A percentile compares a stretch with the other conserved stretches of the same genome.
phyloP scores from a whole-genome alignment of 2,888 invertebrate genomes.

The Cantharis flavilabris region DNA sequence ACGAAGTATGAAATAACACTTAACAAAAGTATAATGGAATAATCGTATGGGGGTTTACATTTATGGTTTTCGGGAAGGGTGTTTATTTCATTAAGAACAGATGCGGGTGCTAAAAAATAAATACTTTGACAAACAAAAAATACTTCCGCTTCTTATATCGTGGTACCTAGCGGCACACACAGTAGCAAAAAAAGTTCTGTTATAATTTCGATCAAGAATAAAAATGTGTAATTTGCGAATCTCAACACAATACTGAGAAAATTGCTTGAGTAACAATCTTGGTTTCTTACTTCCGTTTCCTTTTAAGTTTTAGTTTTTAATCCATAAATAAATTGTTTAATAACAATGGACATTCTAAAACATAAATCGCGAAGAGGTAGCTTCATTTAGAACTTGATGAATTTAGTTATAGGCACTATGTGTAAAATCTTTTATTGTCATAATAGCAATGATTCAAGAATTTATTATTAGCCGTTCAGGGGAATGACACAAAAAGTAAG shows the following conservation, averaged over 20 bases:
- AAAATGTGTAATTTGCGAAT: neutral
- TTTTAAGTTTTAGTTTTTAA: neutral
- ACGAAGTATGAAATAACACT: neutral
- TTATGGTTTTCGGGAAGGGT: slow-evolving; percentile 8
- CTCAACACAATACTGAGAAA: neutral
- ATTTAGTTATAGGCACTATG: neutral
- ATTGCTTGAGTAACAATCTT: neutral
- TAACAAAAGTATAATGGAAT: slow-evolving; percentile 15
- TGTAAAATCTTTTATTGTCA: neutral
- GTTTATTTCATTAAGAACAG: slow-evolving; percentile 13
- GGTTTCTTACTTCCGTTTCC: neutral
- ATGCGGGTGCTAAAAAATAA: slow-evolving; percentile 22
- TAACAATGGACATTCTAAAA: neutral
- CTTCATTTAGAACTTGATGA: neutral
- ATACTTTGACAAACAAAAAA: neutral
- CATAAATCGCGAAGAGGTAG: neutral
- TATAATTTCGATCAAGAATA: neutral
- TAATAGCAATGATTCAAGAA: neutral
- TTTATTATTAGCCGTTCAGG: neutral
- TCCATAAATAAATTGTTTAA: neutral
- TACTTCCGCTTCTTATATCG: slow-evolving; percentile 6
- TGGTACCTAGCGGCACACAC: neutral
- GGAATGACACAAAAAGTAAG: neutral
- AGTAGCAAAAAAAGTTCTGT: neutral
- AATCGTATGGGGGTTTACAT: slow-evolving; percentile 5